Base-by-base conservation (phyloP, 1,140 invertebrate species). In the Macrostomum lignano region DNA sequence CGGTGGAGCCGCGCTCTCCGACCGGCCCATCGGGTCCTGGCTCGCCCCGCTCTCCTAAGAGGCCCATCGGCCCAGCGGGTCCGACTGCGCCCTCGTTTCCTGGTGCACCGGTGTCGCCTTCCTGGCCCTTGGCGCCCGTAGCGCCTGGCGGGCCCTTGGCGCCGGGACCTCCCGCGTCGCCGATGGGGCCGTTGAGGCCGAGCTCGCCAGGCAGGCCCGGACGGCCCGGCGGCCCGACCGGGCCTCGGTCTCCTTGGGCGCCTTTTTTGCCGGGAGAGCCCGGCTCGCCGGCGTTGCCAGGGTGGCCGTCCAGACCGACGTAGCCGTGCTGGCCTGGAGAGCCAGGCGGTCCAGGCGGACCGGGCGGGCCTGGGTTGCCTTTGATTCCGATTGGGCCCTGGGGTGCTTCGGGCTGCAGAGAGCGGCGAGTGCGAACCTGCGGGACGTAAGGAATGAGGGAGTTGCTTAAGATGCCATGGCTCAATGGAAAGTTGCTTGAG, bases 201-300 rank as follows among this genome's bases (percentile, higher is more conserved):
- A 35, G 3, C 7, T 13, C 22, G 13, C 26, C 25, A 10, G n/a
- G 11, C 15, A 67, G 40, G 21, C 70, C 70, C 24, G 59, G 54
- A 25, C 61, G 48, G 15, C 71, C 71, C 45, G 64, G 56, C n/a
- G 63, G n/a, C n/a, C n/a, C n/a, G n/a, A n/a, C n/a, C n/a, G n/a
- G n/a, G n/a, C n/a, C n/a, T n/a, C n/a, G n/a, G n/a, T n/a, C n/a
- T n/a, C n/a, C n/a, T n/a, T n/a, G n/a, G n/a, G n/a, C n/a, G n/a
- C n/a, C n/a, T n/a, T n/a, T n/a, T n/a, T n/a, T n/a, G n/a, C 2
- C 13, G 3, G 15, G n/a, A n/a, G 36, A 36, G 13, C 14, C 17
- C 4, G 11, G 10, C 5, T 33, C 33, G 11, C 21, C 15, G 17
- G 13, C 34, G 10, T 33, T 33, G 5, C 17, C 1, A 11, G 10